Base-by-base conservation (phyloP, 2,113 vertebrate genomes). In the Pimephales promelas region DNA sequence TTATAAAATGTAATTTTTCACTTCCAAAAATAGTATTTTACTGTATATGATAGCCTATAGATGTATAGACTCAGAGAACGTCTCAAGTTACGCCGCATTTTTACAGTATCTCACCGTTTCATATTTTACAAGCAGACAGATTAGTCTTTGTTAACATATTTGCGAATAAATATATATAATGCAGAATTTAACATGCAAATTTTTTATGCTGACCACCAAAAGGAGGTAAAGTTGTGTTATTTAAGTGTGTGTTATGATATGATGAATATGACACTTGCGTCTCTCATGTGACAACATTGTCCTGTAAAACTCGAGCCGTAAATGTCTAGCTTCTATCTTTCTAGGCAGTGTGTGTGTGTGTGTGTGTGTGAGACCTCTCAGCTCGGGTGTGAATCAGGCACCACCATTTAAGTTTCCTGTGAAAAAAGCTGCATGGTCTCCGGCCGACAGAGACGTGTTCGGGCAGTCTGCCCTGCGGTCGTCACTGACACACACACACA, bases 311-410 rank as follows among this genome's bases (percentile, higher is more conserved):
- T 3, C 28, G 2, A 61, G 75, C 49, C n/a, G 31, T 43, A n/a
- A n/a, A 9, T 62, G 52, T 28, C 28, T 28, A 28, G 28, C 80
- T 31, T 49, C 34, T 31, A 34, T 52, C 54, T 47, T 45, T 47
- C 36, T 45, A n/a, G n/a, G n/a, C n/a, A n/a, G n/a, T 47, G 70
- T 62, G 54, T 31, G 14, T 74, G 47, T 71, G 28, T 31, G 3
- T 71, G 45, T 24, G 45, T 34, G 10, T 22, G 26, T 36, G 56
- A 20, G 36, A 54, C 52, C 24, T 79, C 54, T 57, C 59, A 47
- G 34, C 26, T 75, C 61, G 81, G 61, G 84, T 85, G 84, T 80
- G 84, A 85, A 85, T 36, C 81, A 87, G 62, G 34, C 78, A 76
- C n/a, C 81, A 62, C 22, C 72, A 34, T 81, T 40, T 59, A 72